Conservation (phyloP, 2,113 vertebrate species). For the Galbula dea region DNA sequence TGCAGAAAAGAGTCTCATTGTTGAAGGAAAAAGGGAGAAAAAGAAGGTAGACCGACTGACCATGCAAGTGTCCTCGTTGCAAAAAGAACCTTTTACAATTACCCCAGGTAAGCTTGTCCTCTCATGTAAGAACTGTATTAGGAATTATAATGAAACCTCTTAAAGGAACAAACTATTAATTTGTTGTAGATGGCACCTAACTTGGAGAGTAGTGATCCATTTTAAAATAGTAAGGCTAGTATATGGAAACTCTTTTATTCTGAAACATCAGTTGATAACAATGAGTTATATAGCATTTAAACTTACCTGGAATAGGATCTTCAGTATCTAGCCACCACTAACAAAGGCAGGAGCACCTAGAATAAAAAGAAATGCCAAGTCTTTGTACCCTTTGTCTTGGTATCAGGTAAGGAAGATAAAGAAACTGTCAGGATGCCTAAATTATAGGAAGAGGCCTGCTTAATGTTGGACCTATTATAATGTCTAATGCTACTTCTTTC, state of each 20-base stretch:
- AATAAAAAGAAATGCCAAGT: not conserved
- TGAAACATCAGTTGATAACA: not conserved
- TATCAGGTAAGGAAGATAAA: not conserved
- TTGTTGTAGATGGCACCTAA: not conserved
- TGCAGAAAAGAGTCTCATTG: conserved; percentile 82
- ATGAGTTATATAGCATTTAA: not conserved
- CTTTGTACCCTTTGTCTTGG: not conserved
- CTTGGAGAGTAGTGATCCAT: not conserved
- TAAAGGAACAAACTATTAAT: not conserved
- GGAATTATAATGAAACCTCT: not conserved
- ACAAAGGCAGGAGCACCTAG: not conserved
- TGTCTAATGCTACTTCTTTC: not conserved
- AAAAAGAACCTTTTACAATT: conserved; percentile 85
- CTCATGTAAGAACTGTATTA: not conserved
- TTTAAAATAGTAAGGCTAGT: not conserved
- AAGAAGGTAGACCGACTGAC: conserved; percentile 91
- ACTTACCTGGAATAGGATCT: not conserved
- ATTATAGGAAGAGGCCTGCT: not conserved
- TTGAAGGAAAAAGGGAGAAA: conserved; percentile 94
- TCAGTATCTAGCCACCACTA: not conserved
- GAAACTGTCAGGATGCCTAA: not conserved
- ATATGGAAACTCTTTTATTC: not conserved
- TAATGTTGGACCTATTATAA: not conserved
- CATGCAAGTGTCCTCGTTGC: conserved; percentile 84
- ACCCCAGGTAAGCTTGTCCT: conserved; percentile 78